phyloP scores from a whole-genome alignment of 1,140 invertebrate genomes.

The Pseudomyrmex flavicornis region DNA sequence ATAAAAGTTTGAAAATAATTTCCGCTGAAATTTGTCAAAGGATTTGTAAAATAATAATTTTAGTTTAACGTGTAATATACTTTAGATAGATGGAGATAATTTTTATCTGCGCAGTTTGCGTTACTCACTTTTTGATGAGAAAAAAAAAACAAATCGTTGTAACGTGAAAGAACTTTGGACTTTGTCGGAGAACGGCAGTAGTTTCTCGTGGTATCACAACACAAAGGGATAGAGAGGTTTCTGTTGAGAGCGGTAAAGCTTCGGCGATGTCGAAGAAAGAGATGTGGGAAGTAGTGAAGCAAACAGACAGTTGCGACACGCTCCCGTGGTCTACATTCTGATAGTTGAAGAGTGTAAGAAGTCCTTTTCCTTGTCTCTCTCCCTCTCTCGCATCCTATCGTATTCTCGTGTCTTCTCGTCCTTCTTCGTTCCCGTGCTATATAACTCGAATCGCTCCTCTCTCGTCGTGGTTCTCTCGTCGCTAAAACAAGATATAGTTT shows the following conservation, averaged over 20 bases:
- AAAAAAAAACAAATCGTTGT: neutral
- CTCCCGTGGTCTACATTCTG: slow-evolving; percentile 72
- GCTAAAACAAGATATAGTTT: slow-evolving; percentile 77
- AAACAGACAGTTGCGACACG: slow-evolving; percentile 72
- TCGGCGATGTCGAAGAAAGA: slow-evolving; percentile 44
- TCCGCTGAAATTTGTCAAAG: too few relatives aligned
- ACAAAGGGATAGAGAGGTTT: slow-evolving; percentile 43
- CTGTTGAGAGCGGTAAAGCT: slow-evolving; percentile 1
- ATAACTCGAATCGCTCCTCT: slow-evolving; percentile 53
- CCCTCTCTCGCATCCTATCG: slow-evolving; percentile 10
- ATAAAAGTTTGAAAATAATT: too few relatives aligned
- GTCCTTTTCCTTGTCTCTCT: slow-evolving; percentile 30
- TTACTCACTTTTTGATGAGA: too few relatives aligned
- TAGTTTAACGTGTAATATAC: too few relatives aligned
- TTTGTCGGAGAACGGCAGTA: neutral
- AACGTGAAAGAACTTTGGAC: neutral
- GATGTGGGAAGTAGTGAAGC: slow-evolving; percentile 64
- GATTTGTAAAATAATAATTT: too few relatives aligned
- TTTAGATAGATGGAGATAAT: too few relatives aligned
- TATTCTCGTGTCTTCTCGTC: too few relatives aligned
- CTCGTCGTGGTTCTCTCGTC: slow-evolving; percentile 9
- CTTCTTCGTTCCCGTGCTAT: slow-evolving; percentile 29
- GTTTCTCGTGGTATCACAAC: neutral
- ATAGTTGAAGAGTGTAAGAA: slow-evolving; percentile 74
- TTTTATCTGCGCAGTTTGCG: too few relatives aligned